Base-by-base conservation (phyloP, 2,113 vertebrate genomes). In the Tursiops truncatus region DNA sequence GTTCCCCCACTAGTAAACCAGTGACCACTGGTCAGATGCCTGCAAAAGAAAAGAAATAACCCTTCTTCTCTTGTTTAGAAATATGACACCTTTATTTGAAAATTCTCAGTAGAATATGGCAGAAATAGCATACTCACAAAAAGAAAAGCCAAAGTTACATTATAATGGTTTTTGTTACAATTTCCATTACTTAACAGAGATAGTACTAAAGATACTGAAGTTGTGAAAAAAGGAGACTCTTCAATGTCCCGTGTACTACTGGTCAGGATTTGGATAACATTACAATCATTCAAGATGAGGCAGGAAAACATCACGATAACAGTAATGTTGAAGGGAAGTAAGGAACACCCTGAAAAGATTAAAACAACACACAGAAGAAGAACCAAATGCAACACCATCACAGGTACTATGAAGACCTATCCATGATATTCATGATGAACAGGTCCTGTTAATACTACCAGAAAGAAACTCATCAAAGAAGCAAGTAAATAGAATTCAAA, bases 321-420 rank as follows among this genome's bases (percentile, higher is more conserved):
- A 15, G 1, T 36, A 21, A n/a, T 80, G 21, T 36, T 36, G 53
- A 80, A 80, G n/a, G 53, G 53, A 80, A 58, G 53, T 80, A 58
- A 80, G 77, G 4, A 21, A 38, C 13, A 58, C 33, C 4, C n/a
- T 53, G 21, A 80, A n/a, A 23, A 36, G 33, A 13, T 36, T 38
- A 38, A 15, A 68, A 80, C 2, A 25, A 65, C 63, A 65, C 63
- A 58, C 21, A 26, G 33, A 26, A 38, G 23, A 58, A 80, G 31
- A 36, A 25, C 7, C n/a, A 38, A 58, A 58, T 36, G 53, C 53
- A 58, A 17, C 25, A 58, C 4, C 21, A 26, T 36, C 1, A 0
- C 53, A 80, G 36, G 33, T 80, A 36, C 7, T 17, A 5, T 38
- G 53, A 58, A 58, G 33, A 36, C 7, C n/a, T 58, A n/a, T 58